Conservation (phyloP, 1,140 invertebrate genomes). For the Dufourea novaeangliae region DNA sequence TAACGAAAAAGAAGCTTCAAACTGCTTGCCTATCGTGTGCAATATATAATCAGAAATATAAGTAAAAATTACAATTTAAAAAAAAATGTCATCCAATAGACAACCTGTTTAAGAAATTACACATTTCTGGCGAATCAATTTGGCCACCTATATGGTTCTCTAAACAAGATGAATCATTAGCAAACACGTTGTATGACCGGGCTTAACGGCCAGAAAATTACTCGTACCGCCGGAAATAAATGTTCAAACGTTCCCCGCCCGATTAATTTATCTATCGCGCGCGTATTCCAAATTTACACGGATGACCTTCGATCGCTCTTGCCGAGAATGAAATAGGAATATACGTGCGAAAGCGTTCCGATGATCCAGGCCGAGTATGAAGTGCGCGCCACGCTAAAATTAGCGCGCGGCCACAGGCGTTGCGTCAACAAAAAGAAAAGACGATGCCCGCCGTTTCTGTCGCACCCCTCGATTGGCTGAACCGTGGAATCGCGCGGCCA, state of each 20-base stretch:
- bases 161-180: background rate
- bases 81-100: no score
- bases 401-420: conserved; percentile 52
- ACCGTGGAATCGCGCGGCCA: conserved; percentile 40
- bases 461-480: conserved; percentile 57
- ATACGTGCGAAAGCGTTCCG: conserved; percentile 61
- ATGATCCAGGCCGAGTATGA: conserved; percentile 66
- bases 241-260: conserved; percentile 18
- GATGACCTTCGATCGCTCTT: conserved; percentile 60
- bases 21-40: no score
- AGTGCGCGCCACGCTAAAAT: conserved; percentile 67
- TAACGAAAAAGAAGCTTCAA: no score
- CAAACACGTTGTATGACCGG: background rate
- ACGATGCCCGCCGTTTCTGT: conserved; percentile 62
- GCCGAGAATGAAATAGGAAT: conserved; percentile 63
- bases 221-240: conserved; percentile 8
- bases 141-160: background rate
- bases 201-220: background rate
- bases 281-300: conserved; percentile 49
- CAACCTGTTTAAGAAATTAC: no score
- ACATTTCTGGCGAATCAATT: background rate
- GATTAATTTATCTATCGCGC: conserved; percentile 34
- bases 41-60: no score
- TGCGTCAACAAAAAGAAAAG: conserved; percentile 71
- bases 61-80: no score